Conservation (phyloP, 2,888 invertebrate genomes). For the Schizotus pectinicornis region DNA sequence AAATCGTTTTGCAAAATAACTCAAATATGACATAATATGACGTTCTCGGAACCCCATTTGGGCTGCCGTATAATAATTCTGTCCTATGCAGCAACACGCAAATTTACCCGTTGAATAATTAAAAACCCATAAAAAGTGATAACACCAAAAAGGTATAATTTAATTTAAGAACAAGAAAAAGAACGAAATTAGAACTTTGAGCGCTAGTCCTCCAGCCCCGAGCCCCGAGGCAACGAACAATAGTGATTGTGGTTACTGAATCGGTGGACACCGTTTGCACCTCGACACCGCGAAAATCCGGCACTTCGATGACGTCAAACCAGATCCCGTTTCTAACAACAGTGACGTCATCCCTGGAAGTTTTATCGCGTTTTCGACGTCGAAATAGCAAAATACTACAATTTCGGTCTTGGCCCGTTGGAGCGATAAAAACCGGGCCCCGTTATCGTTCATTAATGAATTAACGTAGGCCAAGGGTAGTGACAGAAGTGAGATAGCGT, state of each 20-base stretch:
- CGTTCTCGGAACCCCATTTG: too few species aligned
- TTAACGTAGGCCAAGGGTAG: too few species aligned
- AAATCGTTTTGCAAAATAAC: too few species aligned
- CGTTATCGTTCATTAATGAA: too few species aligned
- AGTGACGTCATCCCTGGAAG: slow-evolving; percentile 22
- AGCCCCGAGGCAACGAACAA: slow-evolving; percentile 18
- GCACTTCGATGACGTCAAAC: too few species aligned
- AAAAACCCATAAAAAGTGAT: slow-evolving; percentile 13
- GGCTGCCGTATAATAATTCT: too few species aligned
- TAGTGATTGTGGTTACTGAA: slow-evolving; percentile 17
- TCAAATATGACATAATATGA: too few species aligned
- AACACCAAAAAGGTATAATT: slow-evolving; percentile 3
- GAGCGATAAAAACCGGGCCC: slow-evolving; percentile 15
- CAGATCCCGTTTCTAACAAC: slow-evolving; percentile 6
- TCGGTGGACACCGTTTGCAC: slow-evolving; percentile 20
- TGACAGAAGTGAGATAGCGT: too few species aligned
- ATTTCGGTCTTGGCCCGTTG: slow-evolving; percentile 5
- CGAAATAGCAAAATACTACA: neutral
- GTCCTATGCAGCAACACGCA: too few species aligned
- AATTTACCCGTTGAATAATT: neutral
- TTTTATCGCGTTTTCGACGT: slow-evolving; percentile 11
- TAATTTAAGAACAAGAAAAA: slow-evolving; percentile 10
- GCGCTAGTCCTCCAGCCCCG: slow-evolving; percentile 11
- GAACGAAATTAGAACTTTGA: slow-evolving; percentile 21
- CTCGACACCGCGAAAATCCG: neutral